phyloP scores from a whole-genome alignment of 2,113 vertebrate genomes.

The Lanius ludovicianus region DNA sequence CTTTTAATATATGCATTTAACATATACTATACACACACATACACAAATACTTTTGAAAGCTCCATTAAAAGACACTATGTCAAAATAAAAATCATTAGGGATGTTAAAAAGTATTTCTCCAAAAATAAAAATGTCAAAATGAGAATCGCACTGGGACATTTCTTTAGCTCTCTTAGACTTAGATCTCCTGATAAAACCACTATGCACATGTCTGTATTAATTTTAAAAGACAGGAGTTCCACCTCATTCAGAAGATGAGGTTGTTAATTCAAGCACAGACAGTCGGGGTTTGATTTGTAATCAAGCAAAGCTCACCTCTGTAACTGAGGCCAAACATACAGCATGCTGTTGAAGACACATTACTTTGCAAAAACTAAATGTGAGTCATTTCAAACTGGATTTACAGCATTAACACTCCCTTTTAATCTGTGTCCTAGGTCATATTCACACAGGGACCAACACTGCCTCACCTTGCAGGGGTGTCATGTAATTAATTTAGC shows the following conservation, averaged over 20 bases:
- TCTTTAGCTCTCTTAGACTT: neutral
- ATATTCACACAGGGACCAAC: neutral
- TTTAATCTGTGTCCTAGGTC: neutral
- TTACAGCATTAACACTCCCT: neutral
- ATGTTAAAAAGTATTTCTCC: neutral
- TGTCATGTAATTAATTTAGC: neutral
- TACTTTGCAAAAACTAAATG: neutral
- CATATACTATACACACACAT: neutral
- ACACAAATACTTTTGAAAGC: neutral
- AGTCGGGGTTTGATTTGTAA: neutral
- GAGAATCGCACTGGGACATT: neutral
- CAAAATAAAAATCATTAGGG: neutral
- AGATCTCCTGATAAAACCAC: neutral
- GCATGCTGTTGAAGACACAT: neutral
- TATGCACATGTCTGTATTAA: neutral
- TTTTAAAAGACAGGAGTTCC: neutral
- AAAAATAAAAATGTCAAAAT: neutral
- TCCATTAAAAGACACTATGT: neutral
- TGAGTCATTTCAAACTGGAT: neutral
- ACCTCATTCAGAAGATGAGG: neutral
- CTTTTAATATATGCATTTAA: neutral
- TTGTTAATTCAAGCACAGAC: neutral
- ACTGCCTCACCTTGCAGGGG: neutral
- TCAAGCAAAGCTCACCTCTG: neutral
- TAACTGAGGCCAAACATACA: neutral